A percentile compares a stretch with the other conserved stretches of the same genome.
Conservation (phyloP, 2,113 vertebrate genomes). For the Fregata magnificens region DNA sequence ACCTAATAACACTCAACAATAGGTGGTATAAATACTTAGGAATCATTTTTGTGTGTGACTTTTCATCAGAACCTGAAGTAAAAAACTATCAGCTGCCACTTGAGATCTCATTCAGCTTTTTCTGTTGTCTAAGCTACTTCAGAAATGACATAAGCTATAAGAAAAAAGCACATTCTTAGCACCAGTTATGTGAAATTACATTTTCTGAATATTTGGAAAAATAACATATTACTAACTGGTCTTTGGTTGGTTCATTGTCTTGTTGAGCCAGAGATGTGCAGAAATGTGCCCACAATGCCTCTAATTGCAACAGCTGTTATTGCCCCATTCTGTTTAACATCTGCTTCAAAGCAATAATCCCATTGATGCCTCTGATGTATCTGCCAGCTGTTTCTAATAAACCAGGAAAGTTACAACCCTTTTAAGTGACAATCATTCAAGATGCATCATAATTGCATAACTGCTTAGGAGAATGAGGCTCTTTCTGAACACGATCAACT, state of each 20-base stretch:
- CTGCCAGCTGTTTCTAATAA: conserved; percentile 67
- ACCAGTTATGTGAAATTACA: not conserved
- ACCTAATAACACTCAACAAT: not conserved
- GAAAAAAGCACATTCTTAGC: not conserved
- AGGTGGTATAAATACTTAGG: not conserved
- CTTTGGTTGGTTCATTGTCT: conserved; percentile 37
- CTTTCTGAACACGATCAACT: not conserved
- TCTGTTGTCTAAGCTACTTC: not conserved
- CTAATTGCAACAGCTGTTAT: conserved; percentile 52
- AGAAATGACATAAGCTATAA: not conserved
- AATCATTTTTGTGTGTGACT: not conserved
- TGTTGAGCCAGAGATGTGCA: conserved; percentile 18
- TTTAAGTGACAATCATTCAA: conserved; percentile 63
- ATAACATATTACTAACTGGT: not conserved
- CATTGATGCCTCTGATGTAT: not conserved
- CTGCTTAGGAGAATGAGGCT: not conserved
- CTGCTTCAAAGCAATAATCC: conserved; percentile 51
- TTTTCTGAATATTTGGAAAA: conserved; percentile 21
- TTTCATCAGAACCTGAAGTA: not conserved
- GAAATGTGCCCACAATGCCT: conserved; percentile 20
- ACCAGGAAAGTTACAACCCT: conserved; percentile 35
- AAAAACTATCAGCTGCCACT: not conserved
- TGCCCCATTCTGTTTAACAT: conserved; percentile 63
- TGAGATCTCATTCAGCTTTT: not conserved
- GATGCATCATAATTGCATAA: not conserved